Conservation (phyloP, 2,888 invertebrate genomes). For the Chesias legatella region DNA sequence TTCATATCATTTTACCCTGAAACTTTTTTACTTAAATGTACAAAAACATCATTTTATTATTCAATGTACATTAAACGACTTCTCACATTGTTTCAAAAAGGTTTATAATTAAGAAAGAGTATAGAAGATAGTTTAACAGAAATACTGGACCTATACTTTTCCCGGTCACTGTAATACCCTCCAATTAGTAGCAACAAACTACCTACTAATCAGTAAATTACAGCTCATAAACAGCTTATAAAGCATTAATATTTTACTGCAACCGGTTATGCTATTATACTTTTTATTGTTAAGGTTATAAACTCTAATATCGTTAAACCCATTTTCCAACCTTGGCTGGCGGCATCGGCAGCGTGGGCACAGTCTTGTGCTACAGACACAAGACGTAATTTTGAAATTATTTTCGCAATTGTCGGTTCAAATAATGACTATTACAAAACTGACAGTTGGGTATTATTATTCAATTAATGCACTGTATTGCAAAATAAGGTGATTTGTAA, state of each 20-base stretch:
- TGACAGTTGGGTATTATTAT: conserved; percentile 27
- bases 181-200: conserved; percentile 45
- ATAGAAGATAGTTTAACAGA: background rate
- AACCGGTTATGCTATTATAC: conserved; percentile 21
- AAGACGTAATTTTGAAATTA: conserved; percentile 46
- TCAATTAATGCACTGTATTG: conserved; percentile 24
- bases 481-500: conserved; percentile 6
- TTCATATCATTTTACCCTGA: too few relatives aligned
- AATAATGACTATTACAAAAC: conserved; percentile 47
- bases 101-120: too few relatives aligned
- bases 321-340: conserved; percentile 35
- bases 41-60: too few relatives aligned
- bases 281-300: conserved; percentile 21
- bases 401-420: conserved; percentile 49
- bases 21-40: too few relatives aligned
- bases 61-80: too few relatives aligned
- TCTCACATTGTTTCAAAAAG: too few relatives aligned
- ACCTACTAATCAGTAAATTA: conserved; percentile 50
- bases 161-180: conserved; percentile 17
- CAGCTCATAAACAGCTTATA: conserved; percentile 43
- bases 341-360: conserved; percentile 58
- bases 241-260: conserved; percentile 37
- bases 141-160: conserved; percentile 7
- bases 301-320: conserved; percentile 22
- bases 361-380: conserved; percentile 40